A percentile compares a stretch with the other conserved stretches of the same genome.
These are phyloP conservation scores for Mechanitis messenoides DNA, from an alignment of 2,888 invertebrate genomes.

Conservation along the genomic window DNA sequence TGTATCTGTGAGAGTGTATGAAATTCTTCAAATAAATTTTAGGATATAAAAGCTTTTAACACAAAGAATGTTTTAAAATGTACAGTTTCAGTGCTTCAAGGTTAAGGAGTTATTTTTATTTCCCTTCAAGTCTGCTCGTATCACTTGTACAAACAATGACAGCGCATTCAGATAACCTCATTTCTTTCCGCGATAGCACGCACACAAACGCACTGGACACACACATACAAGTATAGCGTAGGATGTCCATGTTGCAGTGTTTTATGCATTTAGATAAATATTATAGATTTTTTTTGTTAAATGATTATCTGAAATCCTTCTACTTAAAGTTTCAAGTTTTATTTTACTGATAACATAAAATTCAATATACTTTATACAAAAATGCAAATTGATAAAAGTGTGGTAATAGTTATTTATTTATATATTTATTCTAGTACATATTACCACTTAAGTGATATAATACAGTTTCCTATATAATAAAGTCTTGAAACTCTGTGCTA, in stretches of 20 bases:
- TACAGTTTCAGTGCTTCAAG: slow-evolving; percentile 1
- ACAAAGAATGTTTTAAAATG: slow-evolving; percentile 3
- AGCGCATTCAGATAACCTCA: slow-evolving; percentile 73
- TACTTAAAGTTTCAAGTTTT: too few species aligned
- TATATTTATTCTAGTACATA: too few species aligned
- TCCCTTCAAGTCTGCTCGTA: slow-evolving; percentile 28
- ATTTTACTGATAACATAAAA: too few species aligned
- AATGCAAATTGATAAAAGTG: too few species aligned
- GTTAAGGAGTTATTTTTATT: slow-evolving; percentile 11
- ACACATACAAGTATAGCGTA: slow-evolving; percentile 27
- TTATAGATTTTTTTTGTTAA: too few species aligned
- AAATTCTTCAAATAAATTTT: slow-evolving; percentile 8
- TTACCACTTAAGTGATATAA: too few species aligned
- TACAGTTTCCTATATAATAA: too few species aligned
- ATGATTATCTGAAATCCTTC: too few species aligned
- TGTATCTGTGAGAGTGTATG: too few species aligned
- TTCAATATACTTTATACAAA: too few species aligned
- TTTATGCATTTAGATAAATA: too few species aligned
- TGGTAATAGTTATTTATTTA: too few species aligned
- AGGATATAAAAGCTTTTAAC: background rate
- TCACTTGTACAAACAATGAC: slow-evolving; percentile 65
- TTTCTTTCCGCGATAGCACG: slow-evolving; percentile 69
- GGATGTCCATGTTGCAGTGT: slow-evolving; percentile 28
- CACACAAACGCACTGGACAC: slow-evolving; percentile 36
- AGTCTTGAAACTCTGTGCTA: background rate